Base-by-base conservation (phyloP, 1,140 invertebrate genomes). In the Octopus sinensis region DNA sequence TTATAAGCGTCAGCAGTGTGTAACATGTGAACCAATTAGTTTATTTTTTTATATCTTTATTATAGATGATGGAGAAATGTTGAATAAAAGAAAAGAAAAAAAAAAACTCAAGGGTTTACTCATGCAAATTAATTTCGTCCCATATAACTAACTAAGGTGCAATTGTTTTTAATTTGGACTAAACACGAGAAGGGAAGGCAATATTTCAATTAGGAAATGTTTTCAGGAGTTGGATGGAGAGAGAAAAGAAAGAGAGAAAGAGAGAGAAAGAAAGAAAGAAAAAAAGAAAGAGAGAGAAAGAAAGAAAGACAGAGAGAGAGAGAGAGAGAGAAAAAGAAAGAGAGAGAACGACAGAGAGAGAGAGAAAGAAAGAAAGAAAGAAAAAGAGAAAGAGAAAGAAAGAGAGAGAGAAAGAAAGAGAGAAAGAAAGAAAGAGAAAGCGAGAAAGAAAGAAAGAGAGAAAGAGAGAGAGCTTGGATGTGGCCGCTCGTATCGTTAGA, bases 251-350 rank as follows among this genome's bases (percentile, higher is more conserved):
- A 56, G 43, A 30, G 75, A 13, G 13, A 52, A 43, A 54, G 68
- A 54, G 73, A 53, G 54, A 79, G 54, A 79, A 23, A 79, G 76
- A 78, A 53, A 78, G 80, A 79, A 75, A 78, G 80, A 81, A 75
- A 81, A 76, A 78, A 56, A 81, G 80, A 76, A 53, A 78, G 68
- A 81, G 53, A 79, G 30, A 78, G 30, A 81, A 75, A 81, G 80
- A 78, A 73, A 81, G 4, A 77, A 7, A 79, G 78, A 52, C 7
- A 79, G 52, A 79, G 52, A 79, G 78, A 79, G 52, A 79, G 52
- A 79, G 78, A 53, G 78, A 79, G 52, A 79, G 52, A 53, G 52
- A 79, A 52, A 79, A 52, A 79, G 52, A 79, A 9, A 23, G 23
- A 52, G 23, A 54, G 23, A 23, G 53, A 52, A 54, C 7, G 23